These are phyloP conservation scores for Piliocolobus tephrosceles DNA, from an alignment of 2,113 vertebrate species.

Conservation along the genomic window DNA sequence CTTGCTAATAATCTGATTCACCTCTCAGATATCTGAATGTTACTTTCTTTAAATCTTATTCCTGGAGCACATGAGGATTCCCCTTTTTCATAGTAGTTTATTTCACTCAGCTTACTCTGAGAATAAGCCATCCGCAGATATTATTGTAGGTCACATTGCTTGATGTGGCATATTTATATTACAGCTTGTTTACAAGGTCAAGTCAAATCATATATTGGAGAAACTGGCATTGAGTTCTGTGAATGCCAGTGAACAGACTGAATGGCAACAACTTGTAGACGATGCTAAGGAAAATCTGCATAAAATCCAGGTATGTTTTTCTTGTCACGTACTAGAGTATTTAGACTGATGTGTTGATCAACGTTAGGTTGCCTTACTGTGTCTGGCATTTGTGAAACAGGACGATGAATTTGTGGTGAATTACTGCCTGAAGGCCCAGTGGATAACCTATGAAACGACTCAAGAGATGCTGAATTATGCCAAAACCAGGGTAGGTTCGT, in stretches of 20 bases:
- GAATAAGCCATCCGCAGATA: background rate
- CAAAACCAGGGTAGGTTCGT: conserved; percentile 83
- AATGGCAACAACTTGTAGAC: conserved; percentile 88
- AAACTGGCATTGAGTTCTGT: conserved; percentile 89
- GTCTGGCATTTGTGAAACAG: conserved; percentile 78
- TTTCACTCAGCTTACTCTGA: background rate
- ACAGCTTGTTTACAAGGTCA: conserved; percentile 97
- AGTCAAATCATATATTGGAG: conserved; percentile 93
- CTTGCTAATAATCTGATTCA: background rate
- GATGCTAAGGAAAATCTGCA: conserved; percentile 93
- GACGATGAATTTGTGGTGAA: conserved; percentile 94
- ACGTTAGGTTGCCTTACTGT: background rate
- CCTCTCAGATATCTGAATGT: background rate
- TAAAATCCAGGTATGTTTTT: conserved; percentile 90
- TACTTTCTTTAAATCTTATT: background rate
- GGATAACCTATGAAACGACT: conserved; percentile 93
- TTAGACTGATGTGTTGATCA: background rate
- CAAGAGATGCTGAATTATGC: conserved; percentile 95
- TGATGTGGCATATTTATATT: background rate
- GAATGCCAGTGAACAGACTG: conserved; percentile 77
- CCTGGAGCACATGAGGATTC: background rate
- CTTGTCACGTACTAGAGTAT: background rate
- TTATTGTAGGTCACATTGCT: background rate
- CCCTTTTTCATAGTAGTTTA: background rate
- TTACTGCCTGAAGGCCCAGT: conserved; percentile 93